Evolutionary conservation across 2,113 vertebrate genomes (phyloP).

Genomic region (Neodontobutis hainanensis): DNA sequence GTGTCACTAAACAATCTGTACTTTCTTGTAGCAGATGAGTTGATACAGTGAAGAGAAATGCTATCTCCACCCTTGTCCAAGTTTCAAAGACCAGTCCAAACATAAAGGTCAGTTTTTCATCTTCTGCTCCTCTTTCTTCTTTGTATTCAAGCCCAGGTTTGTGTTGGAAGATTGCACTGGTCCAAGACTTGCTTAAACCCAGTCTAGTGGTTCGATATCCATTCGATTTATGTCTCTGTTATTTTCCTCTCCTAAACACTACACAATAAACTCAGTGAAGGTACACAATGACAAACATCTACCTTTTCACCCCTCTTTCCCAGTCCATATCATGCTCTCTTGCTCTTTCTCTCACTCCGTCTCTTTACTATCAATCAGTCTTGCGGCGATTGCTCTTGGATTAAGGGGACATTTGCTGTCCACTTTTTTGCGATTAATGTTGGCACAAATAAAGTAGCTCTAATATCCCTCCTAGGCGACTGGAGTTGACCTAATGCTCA

Average conservation of each 20-base stretch:
- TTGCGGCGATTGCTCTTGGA: constrained; percentile 70
- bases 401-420: constrained; percentile 65
- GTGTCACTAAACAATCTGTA: no score
- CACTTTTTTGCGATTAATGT: constrained; percentile 63
- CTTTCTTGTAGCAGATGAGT: constrained; percentile 31
- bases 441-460: constrained; percentile 57
- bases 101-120: constrained; percentile 55
- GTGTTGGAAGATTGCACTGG: constrained; percentile 4
- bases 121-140: constrained; percentile 4
- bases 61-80: constrained; percentile 51
- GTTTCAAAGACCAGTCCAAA: constrained; percentile 44
- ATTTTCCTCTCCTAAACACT: constrained; percentile 64
- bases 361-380: constrained; percentile 59
- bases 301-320: constrained; percentile 53
- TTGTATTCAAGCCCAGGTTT: constrained; percentile 20
- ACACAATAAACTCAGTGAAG: constrained; percentile 64
- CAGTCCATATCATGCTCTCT: constrained; percentile 31
- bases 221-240: constrained; percentile 68
- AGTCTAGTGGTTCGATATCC: constrained; percentile 52
- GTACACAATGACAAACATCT: constrained; percentile 67
- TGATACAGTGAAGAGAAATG: constrained; percentile 59
- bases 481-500: constrained; percentile 5
- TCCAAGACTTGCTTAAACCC: constrained; percentile 56
- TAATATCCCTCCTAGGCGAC: constrained; percentile 44
- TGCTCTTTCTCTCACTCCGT: constrained; percentile 19